phyloP scores from a whole-genome alignment of 2,888 invertebrate species.

The Watsonalla binaria region DNA sequence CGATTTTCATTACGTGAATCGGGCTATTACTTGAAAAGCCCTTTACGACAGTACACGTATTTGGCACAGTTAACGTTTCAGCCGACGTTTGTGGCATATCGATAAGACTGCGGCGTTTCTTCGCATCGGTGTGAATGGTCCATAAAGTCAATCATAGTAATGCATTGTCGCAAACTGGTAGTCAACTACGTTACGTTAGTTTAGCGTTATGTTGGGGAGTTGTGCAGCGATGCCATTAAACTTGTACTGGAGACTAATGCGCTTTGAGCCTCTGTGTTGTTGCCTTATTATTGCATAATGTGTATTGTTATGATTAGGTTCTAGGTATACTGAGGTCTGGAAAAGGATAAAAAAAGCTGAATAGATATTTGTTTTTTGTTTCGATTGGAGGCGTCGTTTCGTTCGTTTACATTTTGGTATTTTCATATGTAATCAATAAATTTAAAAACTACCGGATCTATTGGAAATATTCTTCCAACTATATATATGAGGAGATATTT shows the following conservation, averaged over 20 bases:
- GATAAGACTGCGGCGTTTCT: slow-evolving; percentile 10
- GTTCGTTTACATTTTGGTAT: too few species aligned
- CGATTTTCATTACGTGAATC: too few species aligned
- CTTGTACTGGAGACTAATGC: not conserved
- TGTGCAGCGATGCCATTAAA: not conserved
- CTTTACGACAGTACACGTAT: too few species aligned
- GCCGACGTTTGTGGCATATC: slow-evolving; percentile 1
- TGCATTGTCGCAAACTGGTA: slow-evolving; percentile 12
- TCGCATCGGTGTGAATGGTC: slow-evolving; percentile 11
- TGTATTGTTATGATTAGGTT: not conserved
- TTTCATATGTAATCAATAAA: too few species aligned
- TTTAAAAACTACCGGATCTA: too few species aligned
- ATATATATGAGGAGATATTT: too few species aligned
- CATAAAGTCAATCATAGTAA: slow-evolving; percentile 20
- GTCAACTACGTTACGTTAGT: slow-evolving; percentile 7
- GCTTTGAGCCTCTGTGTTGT: not conserved
- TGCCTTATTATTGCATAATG: not conserved
- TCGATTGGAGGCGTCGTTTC: too few species aligned
- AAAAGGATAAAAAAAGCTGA: too few species aligned
- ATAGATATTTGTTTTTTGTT: too few species aligned
- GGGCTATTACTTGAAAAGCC: too few species aligned
- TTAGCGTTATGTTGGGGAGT: not conserved
- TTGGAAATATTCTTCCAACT: too few species aligned
- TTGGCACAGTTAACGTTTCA: slow-evolving; percentile 1
- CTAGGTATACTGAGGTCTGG: too few species aligned